A percentile compares a stretch with the other conserved stretches of the same genome.
These are phyloP conservation scores for Phasianus colchicus DNA, from an alignment of 2,113 vertebrate genomes.

Conservation along the genomic window DNA sequence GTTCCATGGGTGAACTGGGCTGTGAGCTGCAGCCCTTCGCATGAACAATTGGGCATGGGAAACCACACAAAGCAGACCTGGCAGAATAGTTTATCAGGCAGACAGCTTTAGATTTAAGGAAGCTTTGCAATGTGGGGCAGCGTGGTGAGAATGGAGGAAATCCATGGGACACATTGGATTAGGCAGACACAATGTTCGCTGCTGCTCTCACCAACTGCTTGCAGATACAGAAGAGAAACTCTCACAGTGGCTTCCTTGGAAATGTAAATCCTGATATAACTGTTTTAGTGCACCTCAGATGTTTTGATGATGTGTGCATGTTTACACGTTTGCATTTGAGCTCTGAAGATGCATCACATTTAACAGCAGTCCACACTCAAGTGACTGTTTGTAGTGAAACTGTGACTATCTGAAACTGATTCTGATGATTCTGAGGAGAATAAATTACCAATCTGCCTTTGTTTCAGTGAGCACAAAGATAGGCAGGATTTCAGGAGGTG, in stretches of 20 bases:
- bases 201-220: not conserved
- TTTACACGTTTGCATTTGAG: not conserved
- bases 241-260: not conserved
- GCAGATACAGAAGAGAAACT: not conserved
- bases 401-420: not conserved
- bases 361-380: not conserved
- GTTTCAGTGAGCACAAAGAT: not conserved
- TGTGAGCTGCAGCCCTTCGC: not conserved
- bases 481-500: not conserved
- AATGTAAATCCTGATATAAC: not conserved
- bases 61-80: not conserved
- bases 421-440: accelerated
- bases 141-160: not conserved
- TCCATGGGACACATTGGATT: not conserved
- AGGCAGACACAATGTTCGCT: not conserved
- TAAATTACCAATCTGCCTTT: not conserved
- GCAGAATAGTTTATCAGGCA: not conserved
- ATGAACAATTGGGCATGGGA: not conserved
- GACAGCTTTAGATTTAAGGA: not conserved
- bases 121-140: accelerated
- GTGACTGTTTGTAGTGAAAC: not conserved
- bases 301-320: not conserved
- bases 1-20: not conserved
- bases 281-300: not conserved
- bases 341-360: not conserved